Evolutionary conservation across 2,113 vertebrate genomes (phyloP), one percentile per base, ranked within the genome.

Genomic region (Pteropus alecto): DNA sequence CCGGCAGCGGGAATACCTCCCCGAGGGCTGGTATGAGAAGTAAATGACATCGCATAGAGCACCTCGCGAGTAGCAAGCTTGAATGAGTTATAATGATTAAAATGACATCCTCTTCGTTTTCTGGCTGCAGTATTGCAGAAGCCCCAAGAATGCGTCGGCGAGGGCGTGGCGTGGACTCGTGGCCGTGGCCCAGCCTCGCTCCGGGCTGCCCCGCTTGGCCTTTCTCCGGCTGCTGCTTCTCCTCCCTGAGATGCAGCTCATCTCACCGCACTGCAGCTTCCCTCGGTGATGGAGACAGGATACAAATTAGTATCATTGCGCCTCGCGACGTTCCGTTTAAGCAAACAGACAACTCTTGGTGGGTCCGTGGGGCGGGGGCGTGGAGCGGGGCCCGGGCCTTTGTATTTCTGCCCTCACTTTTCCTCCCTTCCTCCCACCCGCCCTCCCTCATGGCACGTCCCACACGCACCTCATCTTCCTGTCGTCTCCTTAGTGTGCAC

Each of bases 131-230:
- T 30, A 21, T 21, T 21, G 56, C 35, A 33, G 46, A 48, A 61
- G 8, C 41, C 41, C 56, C 4, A 8, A 38, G 76, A 67, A 18
- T n/a, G 18, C 18, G 1, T 13, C 51, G 56, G 67, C 33, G 2
- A 24, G 68, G 41, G 33, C 0, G 0, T 1, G 41, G 33, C 0
- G 0, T 2, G 11, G 48, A 3, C 70, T 1, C 14, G 0, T 0
- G 2, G 70, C 19, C 5, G 2, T 0, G 33, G 77, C 9, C 0
- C 5, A 2, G 8, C 76, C 24, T 51, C 14, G 0, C 7, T 12
- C 28, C 3, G 0, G 67, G 16, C 15, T 0, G 3, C 54, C 68
- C 83, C 2, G 1, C 41, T 3, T 10, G 76, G 7, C 9, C 51
- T 63, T 33, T 26, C 83, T 35, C 1, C 18, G 7, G 14, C n/a